Conservation (phyloP, 37 sponge, comb jelly and placozoan genomes). For the Petrosia ficiformis region DNA sequence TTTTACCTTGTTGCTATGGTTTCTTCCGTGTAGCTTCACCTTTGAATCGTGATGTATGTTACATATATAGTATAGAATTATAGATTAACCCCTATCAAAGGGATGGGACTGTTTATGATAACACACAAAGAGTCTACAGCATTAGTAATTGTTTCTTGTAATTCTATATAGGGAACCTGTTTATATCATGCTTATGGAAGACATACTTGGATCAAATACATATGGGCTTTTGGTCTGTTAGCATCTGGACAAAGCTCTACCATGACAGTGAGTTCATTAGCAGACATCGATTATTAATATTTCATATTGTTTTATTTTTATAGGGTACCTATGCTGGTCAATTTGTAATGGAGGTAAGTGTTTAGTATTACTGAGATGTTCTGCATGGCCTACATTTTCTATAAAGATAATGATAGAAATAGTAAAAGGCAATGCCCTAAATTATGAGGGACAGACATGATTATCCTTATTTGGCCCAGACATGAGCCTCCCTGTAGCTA, state of each 20-base stretch:
- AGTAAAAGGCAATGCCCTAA: too few species aligned
- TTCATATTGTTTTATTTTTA: neutral
- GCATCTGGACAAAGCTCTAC: conserved; percentile 96
- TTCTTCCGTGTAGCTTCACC: too few species aligned
- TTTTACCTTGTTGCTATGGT: too few species aligned
- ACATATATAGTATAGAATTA: too few species aligned
- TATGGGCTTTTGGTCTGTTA: conserved; percentile 90
- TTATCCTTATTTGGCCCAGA: neutral
- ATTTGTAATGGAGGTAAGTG: conserved; percentile 91
- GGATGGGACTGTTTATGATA: too few species aligned
- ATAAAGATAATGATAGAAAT: too few species aligned
- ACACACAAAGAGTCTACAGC: too few species aligned
- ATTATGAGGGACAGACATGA: neutral
- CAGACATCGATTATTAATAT: neutral
- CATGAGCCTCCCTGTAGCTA: too few species aligned
- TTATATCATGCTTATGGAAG: conserved; percentile 31
- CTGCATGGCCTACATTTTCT: too few species aligned
- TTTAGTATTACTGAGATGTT: neutral
- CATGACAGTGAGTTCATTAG: conserved; percentile 77
- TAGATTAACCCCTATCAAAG: too few species aligned
- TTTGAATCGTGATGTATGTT: too few species aligned
- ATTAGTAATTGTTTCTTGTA: too few species aligned
- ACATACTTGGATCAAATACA: conserved; percentile 50
- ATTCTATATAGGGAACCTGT: conserved; percentile 32
- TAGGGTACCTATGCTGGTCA: conserved; percentile 98